A percentile compares a stretch with the other conserved stretches of the same genome.
These are phyloP conservation scores for Pseudonaja textilis DNA, from an alignment of 2,113 vertebrate genomes.

Conservation along the genomic window DNA sequence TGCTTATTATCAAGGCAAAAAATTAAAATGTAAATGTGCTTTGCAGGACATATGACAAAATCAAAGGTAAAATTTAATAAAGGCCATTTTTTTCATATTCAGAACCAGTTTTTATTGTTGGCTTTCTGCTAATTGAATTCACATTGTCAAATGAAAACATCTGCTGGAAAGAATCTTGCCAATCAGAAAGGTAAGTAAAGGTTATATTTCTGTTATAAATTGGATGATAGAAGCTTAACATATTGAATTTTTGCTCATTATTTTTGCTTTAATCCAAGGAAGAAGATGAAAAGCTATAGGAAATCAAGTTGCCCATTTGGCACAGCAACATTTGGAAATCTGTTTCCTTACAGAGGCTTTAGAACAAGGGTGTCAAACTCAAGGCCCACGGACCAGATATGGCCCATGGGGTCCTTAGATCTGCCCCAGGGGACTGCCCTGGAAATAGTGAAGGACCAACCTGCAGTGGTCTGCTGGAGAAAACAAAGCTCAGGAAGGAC, in stretches of 20 bases:
- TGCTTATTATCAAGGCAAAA: slow-evolving; percentile 20
- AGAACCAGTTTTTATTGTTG: slow-evolving; percentile 3
- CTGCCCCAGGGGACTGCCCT: too few species aligned
- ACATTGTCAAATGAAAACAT: slow-evolving; percentile 47
- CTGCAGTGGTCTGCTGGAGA: too few species aligned
- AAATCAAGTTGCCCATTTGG: not conserved
- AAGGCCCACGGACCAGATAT: too few species aligned
- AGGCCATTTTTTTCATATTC: slow-evolving; percentile 20
- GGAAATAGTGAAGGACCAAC: too few species aligned
- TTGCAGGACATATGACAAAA: not conserved
- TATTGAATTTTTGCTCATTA: slow-evolving; percentile 30
- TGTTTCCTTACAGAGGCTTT: not conserved
- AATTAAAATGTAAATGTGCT: slow-evolving; percentile 6
- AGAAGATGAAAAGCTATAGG: not conserved
- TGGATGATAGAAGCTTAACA: slow-evolving; percentile 18
- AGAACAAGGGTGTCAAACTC: not conserved
- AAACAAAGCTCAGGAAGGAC: too few species aligned
- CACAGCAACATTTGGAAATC: not conserved
- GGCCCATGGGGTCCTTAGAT: too few species aligned
- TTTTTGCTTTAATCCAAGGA: not conserved
- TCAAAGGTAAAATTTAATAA: slow-evolving; percentile 23
- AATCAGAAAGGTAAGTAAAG: slow-evolving; percentile 53
- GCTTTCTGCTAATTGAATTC: slow-evolving; percentile 53
- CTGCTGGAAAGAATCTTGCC: slow-evolving; percentile 11
- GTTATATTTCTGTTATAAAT: slow-evolving; percentile 50